Evolutionary conservation across 2,888 invertebrate genomes (phyloP).

Genomic region (Papilio gigon): DNA sequence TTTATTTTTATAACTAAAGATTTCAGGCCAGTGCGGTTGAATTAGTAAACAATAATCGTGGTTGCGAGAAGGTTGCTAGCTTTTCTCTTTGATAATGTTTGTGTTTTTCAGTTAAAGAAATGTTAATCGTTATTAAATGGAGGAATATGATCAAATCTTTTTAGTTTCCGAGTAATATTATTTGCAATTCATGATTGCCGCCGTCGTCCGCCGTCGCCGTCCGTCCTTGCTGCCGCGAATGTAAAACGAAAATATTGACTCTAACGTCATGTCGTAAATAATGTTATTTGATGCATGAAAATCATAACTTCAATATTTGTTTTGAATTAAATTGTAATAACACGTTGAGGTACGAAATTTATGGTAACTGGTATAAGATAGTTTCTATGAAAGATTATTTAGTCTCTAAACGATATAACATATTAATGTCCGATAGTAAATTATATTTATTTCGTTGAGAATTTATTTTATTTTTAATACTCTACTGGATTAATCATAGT

Average conservation of each 20-base stretch:
- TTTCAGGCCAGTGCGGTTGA: too few relatives aligned
- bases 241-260: slow-evolving; percentile 39
- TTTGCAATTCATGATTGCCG: slow-evolving; percentile 31
- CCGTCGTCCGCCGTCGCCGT: slow-evolving; percentile 28
- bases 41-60: too few relatives aligned
- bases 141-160: neutral
- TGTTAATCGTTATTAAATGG: neutral
- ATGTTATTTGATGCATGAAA: slow-evolving; percentile 34
- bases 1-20: too few relatives aligned
- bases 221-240: slow-evolving; percentile 31
- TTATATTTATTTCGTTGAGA: slow-evolving; percentile 22
- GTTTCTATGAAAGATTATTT: slow-evolving; percentile 9
- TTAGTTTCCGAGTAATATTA: slow-evolving; percentile 14
- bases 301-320: slow-evolving; percentile 35
- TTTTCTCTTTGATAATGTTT: too few relatives aligned
- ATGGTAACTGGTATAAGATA: neutral
- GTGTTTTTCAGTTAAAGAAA: neutral
- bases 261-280: slow-evolving; percentile 33
- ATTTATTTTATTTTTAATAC: neutral
- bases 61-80: too few relatives aligned
- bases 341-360: slow-evolving; percentile 3
- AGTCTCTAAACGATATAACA: slow-evolving; percentile 2
- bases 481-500: neutral
- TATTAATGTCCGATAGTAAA: slow-evolving; percentile 15
- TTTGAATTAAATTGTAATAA: slow-evolving; percentile 24